Evolutionary conservation across 2,113 vertebrate genomes (phyloP).

Genomic region (Scolopax mira): DNA sequence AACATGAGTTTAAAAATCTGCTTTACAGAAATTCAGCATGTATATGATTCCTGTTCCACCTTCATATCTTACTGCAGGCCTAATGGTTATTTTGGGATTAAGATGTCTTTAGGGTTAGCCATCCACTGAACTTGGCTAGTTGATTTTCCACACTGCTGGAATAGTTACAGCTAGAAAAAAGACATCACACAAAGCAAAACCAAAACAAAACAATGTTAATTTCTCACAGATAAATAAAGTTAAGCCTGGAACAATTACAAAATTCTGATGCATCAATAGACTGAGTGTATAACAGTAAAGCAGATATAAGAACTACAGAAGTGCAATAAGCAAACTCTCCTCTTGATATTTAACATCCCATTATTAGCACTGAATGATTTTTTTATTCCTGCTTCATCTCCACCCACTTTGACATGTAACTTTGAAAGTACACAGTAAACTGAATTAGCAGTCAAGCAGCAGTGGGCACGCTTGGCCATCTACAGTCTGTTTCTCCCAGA

Average conservation of each 20-base stretch:
- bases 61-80: neutral
- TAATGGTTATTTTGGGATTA: neutral
- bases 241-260: neutral
- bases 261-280: neutral
- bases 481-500: neutral
- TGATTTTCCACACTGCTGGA: neutral
- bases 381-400: neutral
- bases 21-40: neutral
- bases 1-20: neutral
- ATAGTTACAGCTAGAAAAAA: neutral
- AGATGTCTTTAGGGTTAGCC: neutral
- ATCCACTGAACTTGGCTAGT: neutral
- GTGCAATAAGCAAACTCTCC: neutral
- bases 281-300: neutral
- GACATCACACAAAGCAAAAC: neutral
- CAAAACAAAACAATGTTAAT: accelerated
- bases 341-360: neutral
- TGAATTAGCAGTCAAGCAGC: neutral
- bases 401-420: neutral
- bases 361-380: neutral
- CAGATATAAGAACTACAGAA: neutral
- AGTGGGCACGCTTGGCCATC: neutral
- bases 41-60: neutral
- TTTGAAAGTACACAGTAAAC: neutral
- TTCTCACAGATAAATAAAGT: neutral